Evolutionary conservation across 2,797 vertebrate species (phyloP), one percentile per base, ranked within the genome.

Genomic region (Avahi laniger): DNA sequence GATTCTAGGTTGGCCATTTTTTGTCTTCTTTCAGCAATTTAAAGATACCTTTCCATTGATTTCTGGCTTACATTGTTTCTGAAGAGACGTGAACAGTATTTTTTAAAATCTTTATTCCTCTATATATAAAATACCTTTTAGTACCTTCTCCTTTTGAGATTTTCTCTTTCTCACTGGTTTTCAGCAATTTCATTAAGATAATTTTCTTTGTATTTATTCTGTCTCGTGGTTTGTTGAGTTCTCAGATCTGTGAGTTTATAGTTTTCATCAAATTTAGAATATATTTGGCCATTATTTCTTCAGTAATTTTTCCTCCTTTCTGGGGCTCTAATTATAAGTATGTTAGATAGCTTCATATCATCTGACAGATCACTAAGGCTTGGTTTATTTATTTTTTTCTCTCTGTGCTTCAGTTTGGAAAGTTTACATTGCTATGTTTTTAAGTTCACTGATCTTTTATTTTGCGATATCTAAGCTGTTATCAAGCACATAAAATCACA

Each of bases 251-350:
- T 88, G 70, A 9, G 15, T 54, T 89, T 93, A 57, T 57, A 59
- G 41, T 81, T 89, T 89, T 95, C n/a, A 78, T 76, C 61, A 86
- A 93, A 78, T 92, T 82, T 69, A 48, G 65, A 81, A 81, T 69
- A 11, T 46, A 89, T 35, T 70, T 76, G 33, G 24, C 24, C 35
- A 46, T 86, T 94, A 73, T 88, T 87, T 90, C 43, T 59, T 80
- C 41, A 75, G 2, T 57, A 85, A 28, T 38, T 82, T 79, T 92
- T 78, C 41, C 61, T 92, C 30, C 48, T 17, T 94, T 96, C 54
- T 78, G 63, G 57, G 28, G 89, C n/a, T 72, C 26, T 78, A 85
- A 54, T 89, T 76, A 75, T 24, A 73, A 59, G 24, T 43, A 89
- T 52, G 30, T 35, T 82, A 78, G 76, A 89, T 13, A 92, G 35